Evolutionary conservation across 2,797 vertebrate species (phyloP).

Genomic region (Erpetoichthys calabaricus): DNA sequence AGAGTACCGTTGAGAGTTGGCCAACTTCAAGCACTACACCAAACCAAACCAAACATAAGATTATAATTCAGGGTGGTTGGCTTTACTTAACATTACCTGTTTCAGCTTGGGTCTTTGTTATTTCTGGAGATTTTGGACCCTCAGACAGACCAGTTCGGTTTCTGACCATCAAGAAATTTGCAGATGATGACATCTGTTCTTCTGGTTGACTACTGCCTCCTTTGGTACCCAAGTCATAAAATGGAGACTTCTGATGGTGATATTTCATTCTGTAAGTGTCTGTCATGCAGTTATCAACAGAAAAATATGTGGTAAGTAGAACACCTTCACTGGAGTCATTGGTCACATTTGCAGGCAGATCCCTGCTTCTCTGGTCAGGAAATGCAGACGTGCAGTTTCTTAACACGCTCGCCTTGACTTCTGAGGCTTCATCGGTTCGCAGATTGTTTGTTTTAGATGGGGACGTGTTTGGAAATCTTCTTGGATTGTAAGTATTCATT

Average conservation of each 20-base stretch:
- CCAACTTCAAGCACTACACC: too few relatives aligned
- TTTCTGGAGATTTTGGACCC: constrained; percentile 26
- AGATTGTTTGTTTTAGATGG: constrained; percentile 13
- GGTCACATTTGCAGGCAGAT: constrained; percentile 49
- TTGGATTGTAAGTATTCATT: constrained; percentile 23
- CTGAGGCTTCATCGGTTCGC: constrained; percentile 36
- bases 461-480: constrained; percentile 4
- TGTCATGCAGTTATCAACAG: constrained; percentile 90
- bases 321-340: constrained; percentile 34
- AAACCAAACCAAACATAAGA: too few relatives aligned
- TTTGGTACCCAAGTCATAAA: constrained; percentile 32
- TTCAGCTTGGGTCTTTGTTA: constrained; percentile 39
- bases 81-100: constrained; percentile 31
- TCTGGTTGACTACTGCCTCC: constrained; percentile 25
- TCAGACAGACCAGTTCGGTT: constrained; percentile 32
- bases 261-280: constrained; percentile 89
- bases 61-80: too few relatives aligned
- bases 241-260: constrained; percentile 69
- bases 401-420: constrained; percentile 38
- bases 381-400: constrained; percentile 52
- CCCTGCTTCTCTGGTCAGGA: constrained; percentile 48
- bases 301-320: constrained; percentile 82
- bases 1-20: too few relatives aligned
- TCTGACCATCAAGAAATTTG: constrained; percentile 40
- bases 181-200: constrained; percentile 46